phyloP scores from a whole-genome alignment of 1,140 invertebrate species.

The Bombus turneri region DNA sequence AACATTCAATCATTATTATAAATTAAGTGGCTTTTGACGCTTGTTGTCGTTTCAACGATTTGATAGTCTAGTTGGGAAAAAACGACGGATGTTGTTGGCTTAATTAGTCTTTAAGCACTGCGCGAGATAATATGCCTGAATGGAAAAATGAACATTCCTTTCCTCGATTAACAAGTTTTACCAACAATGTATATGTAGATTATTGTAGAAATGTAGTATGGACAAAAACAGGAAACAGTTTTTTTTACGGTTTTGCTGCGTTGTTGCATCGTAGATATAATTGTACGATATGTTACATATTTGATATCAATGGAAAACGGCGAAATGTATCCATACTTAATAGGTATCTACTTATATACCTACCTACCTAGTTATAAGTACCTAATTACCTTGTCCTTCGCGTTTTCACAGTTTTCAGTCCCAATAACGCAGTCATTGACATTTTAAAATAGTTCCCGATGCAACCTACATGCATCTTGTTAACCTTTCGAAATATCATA shows the following conservation, averaged over 20 bases:
- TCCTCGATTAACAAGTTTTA: background rate
- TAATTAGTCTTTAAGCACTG: background rate
- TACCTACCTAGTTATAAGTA: too few species aligned
- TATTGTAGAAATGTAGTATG: too few species aligned
- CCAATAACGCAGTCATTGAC: background rate
- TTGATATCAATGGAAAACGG: too few species aligned
- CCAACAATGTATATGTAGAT: background rate
- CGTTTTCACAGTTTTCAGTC: background rate
- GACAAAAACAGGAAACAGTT: too few species aligned
- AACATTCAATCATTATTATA: background rate
- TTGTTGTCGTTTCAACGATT: background rate
- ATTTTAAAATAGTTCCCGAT: background rate
- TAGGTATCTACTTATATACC: background rate
- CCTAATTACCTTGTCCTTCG: too few species aligned
- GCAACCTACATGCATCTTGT: background rate
- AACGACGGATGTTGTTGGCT: background rate
- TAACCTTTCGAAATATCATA: constrained; percentile 1
- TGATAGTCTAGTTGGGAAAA: background rate
- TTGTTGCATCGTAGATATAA: background rate
- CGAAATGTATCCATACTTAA: too few species aligned
- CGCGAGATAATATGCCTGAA: background rate
- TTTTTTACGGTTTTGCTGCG: background rate
- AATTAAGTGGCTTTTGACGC: background rate
- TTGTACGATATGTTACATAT: background rate
- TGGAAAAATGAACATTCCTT: background rate